phyloP scores from a whole-genome alignment of 2,888 invertebrate genomes.

The Pandemis heparana region DNA sequence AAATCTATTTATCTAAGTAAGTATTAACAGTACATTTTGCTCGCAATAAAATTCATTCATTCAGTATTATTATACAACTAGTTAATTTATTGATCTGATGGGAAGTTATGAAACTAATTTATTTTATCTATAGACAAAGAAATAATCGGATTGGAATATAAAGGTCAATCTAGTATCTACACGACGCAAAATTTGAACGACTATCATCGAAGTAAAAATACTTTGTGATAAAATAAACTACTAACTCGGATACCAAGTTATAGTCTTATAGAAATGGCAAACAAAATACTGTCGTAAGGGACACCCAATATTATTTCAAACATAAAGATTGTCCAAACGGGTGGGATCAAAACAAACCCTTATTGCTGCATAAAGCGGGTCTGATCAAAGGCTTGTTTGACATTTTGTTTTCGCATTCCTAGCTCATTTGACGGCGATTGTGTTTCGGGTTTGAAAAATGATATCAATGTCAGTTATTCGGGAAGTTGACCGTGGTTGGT shows the following conservation, averaged over 20 bases:
- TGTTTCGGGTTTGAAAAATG: constrained; percentile 1
- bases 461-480: constrained; percentile 1
- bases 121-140: too few relatives aligned
- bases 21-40: too few relatives aligned
- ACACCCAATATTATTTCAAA: neutral
- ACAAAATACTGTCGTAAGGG: neutral
- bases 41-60: too few relatives aligned
- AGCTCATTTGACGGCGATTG: neutral
- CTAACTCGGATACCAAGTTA: neutral
- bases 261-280: neutral
- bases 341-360: constrained; percentile 7
- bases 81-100: too few relatives aligned
- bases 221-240: neutral
- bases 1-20: too few relatives aligned
- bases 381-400: constrained; percentile 33
- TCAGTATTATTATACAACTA: too few relatives aligned
- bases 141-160: too few relatives aligned
- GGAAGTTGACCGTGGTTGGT: neutral
- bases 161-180: too few relatives aligned
- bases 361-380: constrained; percentile 13
- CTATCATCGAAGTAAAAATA: too few relatives aligned
- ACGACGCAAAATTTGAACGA: too few relatives aligned
- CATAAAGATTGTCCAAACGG: constrained; percentile 5
- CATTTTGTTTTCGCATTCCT: constrained; percentile 27
- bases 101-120: too few relatives aligned